Base-by-base conservation (phyloP, 2,888 invertebrate genomes). In the Geotrupes spiniger region DNA sequence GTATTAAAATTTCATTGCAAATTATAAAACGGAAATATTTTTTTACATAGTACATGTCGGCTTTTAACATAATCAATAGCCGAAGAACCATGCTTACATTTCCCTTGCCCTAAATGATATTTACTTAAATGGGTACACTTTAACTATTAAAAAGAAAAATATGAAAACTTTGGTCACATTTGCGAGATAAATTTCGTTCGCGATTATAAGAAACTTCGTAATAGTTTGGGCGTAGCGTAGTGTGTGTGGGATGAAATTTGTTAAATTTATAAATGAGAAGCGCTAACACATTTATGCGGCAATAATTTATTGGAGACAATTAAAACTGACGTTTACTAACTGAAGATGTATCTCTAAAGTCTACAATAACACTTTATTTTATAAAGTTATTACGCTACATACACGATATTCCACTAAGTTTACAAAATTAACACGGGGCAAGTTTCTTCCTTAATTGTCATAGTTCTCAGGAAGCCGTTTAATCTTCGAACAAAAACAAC, bases 341-440 rank as follows among this genome's bases (percentile, higher is more conserved):
- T 31, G 53, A 51, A 54, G 49, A 52, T 39, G 47, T 47, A 52
- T 48, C 50, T 52, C 47, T 16, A 47, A 50, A 45, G 47, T 50
- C 50, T 33, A 47, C 50, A 45, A 48, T 47, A 39, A 48, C 50
- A 40, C 54, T 52, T 52, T 54, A 54, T 54, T 52, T 52, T 48
- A 52, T 52, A 52, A 52, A 54, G 50, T 52, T 54, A 52, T 54
- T 52, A 52, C 46, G 37, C 41, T 49, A 46, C 49, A 46, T 52
- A 49, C 49, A 51, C 40, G 41, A 46, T 54, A 46, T 43, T 43
- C 44, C 33, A 36, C 51, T 45, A 52, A 54, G 42, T 54, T 47
- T 29, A 43, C 43, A 38, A 52, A 54, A 54, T 49, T 48, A 51
- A 52, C 49, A 52, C 49, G 45, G 49, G 37, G 43, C 28, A 49